Percentiles rank a stretch among this genome's conserved stretches.
These are phyloP conservation scores for Caerostris darwini DNA, from an alignment of 1,140 invertebrate genomes.

Conservation along the genomic window DNA sequence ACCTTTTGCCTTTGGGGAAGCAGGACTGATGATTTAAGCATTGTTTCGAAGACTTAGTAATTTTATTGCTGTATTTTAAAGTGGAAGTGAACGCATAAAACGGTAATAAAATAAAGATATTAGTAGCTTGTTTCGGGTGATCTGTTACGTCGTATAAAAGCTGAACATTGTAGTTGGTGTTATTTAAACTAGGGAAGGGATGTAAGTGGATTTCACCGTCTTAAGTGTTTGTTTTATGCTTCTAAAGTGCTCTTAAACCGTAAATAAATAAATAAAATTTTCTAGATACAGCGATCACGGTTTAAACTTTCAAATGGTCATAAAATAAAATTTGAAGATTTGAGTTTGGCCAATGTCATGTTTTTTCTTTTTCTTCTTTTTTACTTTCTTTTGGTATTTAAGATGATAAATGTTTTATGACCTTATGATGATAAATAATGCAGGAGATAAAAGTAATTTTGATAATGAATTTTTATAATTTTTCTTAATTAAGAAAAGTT, in stretches of 20 bases:
- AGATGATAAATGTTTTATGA: not conserved
- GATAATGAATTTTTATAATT: not conserved
- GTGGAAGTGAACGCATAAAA: conserved; percentile 48
- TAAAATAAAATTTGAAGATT: conserved; percentile 49
- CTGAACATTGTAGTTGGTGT: conserved; percentile 32
- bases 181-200: not conserved
- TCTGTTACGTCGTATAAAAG: conserved; percentile 52
- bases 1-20: not conserved
- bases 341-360: not conserved
- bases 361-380: not conserved
- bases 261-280: conserved; percentile 67
- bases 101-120: conserved; percentile 65
- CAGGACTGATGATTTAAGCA: conserved; percentile 34
- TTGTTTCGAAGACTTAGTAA: conserved; percentile 24
- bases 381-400: not conserved
- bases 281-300: not conserved
- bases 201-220: conserved; percentile 54
- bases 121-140: conserved; percentile 54
- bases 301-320: conserved; percentile 47
- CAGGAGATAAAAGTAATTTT: not conserved
- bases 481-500: too few species aligned
- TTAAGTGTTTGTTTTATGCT: conserved; percentile 66
- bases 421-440: not conserved
- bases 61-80: conserved; percentile 50
- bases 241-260: conserved; percentile 46